Percentiles rank a stretch among this genome's conserved stretches.
These are phyloP conservation scores for Heterodera schachtii DNA, from an alignment of 1,140 invertebrate species.

Conservation along the genomic window DNA sequence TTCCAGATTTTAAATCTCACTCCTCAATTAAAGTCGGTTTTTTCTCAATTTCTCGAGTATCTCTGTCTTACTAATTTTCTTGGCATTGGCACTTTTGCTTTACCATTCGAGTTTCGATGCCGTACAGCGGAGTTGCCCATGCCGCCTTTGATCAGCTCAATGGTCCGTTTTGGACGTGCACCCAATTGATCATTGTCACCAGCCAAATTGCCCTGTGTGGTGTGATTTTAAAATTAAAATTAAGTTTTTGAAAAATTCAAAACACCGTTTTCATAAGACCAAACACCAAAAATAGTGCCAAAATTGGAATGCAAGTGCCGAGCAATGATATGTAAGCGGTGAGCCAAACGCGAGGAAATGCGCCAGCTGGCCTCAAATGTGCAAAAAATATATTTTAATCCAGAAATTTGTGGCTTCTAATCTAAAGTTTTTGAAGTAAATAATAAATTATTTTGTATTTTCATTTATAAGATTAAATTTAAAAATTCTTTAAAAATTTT, in stretches of 20 bases:
- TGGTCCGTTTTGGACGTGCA: conserved; percentile 48
- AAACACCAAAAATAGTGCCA: conserved; percentile 42
- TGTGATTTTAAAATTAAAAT: conserved; percentile 38
- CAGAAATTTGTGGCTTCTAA: too few relatives aligned
- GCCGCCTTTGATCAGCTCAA: conserved; percentile 43
- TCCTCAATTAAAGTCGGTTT: too few relatives aligned
- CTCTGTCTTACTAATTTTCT: not conserved
- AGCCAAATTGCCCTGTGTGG: conserved; percentile 63
- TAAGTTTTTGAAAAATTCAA: conserved; percentile 40
- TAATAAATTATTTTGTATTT: too few relatives aligned
- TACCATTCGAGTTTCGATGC: conserved; percentile 23
- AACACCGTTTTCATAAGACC: conserved; percentile 3
- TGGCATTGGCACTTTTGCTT: not conserved
- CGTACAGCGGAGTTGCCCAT: conserved; percentile 11
- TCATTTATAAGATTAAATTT: not conserved
- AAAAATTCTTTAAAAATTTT: too few relatives aligned
- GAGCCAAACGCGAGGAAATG: conserved; percentile 56
- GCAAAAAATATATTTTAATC: too few relatives aligned
- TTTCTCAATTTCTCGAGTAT: too few relatives aligned
- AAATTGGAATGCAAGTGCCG: conserved; percentile 53
- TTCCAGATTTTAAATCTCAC: too few relatives aligned
- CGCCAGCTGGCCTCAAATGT: conserved; percentile 42
- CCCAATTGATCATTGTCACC: conserved; percentile 62
- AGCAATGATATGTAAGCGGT: conserved; percentile 53
- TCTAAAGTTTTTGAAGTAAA: too few relatives aligned